Base-by-base conservation (phyloP, 1,140 invertebrate species). In the Drosophila takahashii region DNA sequence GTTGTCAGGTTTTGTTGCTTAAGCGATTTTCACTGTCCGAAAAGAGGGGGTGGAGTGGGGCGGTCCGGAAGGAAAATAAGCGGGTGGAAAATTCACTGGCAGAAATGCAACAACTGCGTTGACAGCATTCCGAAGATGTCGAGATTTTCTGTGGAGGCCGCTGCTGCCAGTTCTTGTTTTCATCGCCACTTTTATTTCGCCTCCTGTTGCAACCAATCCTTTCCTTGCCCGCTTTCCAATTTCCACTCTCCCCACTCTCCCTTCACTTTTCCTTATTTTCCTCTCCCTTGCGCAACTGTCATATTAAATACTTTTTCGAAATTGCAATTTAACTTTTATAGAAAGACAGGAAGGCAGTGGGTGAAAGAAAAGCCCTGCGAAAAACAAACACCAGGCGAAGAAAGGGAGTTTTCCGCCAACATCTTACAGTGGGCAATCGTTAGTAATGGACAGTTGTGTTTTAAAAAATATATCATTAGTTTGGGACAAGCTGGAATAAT, bases 251-350 rank as follows among this genome's bases (percentile, higher is more conserved):
- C 26, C n/a, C 27, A 34, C 32, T n/a, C n/a, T n/a, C n/a, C n/a
- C n/a, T n/a, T n/a, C n/a, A n/a, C n/a, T n/a, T 52, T 45, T 41
- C 42, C 41, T 29, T 41, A n/a, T 32, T 48, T 34, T 16, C 11
- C 16, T 22, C 18, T 27, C 18, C 41, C 22, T 54, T 44, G 48
- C 73, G 57, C 73, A 77, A 71, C 79, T 81, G 79, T 81, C 79
- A 83, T 77, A 83, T 81, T 81, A 81, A 74, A 81, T 83, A 81
- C 79, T 81, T 81, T 83, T 83, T 74, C 59, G 69, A 81, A 81
- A 81, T 81, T 81, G 79, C 79, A 81, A 81, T 81, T 81, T 81
- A 81, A 81, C 79, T 81, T 77, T 81, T 74, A 83, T 83, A 79
- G 79, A 59, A 69, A 64, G 65, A 54, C 57, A 48, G 64, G 9